These are phyloP conservation scores for Sebastes variabilis DNA, from an alignment of 2,797 vertebrate species.

Conservation along the genomic window DNA sequence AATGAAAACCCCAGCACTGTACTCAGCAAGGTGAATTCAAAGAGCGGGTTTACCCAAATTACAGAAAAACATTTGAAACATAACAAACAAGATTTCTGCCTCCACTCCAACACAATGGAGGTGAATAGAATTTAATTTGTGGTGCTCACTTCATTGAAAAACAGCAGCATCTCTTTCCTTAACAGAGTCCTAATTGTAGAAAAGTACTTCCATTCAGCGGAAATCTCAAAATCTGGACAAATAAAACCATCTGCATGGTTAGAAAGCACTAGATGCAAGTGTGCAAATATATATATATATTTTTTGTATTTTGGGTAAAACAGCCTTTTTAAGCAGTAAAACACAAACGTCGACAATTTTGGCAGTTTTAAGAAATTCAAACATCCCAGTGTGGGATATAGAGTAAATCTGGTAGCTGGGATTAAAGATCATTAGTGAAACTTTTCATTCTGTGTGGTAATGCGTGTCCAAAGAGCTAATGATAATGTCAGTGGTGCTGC, in stretches of 20 bases:
- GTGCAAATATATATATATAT: neutral
- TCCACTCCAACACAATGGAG: neutral
- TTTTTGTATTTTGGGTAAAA: neutral
- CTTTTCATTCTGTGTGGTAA: conserved; percentile 13
- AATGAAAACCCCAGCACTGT: neutral
- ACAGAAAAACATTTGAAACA: neutral
- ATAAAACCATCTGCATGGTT: neutral
- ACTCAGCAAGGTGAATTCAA: neutral
- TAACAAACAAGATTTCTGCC: neutral
- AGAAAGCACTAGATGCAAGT: neutral
- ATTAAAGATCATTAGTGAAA: conserved; percentile 3
- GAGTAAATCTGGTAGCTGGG: neutral
- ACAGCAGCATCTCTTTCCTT: neutral
- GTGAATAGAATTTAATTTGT: neutral
- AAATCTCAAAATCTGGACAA: neutral
- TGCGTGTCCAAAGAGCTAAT: conserved; percentile 5
- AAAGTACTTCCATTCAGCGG: neutral
- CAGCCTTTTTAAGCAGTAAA: neutral
- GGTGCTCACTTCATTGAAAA: neutral
- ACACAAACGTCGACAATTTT: neutral
- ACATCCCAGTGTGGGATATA: neutral
- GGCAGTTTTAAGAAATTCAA: neutral
- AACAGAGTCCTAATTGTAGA: neutral
- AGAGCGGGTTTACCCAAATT: neutral
- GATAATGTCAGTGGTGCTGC: conserved; percentile 2